These are phyloP conservation scores for Stenchaetothrips biformis DNA, from an alignment of 2,888 invertebrate genomes.

Conservation along the genomic window DNA sequence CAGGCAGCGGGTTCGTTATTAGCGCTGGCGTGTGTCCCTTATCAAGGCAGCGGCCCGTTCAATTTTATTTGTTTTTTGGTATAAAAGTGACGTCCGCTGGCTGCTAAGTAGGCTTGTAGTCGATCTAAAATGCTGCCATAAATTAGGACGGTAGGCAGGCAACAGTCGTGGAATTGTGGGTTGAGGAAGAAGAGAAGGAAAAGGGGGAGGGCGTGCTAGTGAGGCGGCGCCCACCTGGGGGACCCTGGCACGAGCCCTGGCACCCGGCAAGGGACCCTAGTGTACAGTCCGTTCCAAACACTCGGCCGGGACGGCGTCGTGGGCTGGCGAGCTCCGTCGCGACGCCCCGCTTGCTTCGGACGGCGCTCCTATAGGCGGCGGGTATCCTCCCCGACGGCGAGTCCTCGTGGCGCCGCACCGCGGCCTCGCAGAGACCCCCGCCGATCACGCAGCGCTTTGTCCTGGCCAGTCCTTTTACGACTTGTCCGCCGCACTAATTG, in stretches of 20 bases:
- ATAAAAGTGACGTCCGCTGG: conserved; percentile 12
- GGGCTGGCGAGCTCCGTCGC: no score
- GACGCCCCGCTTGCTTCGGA: no score
- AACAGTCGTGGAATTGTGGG: background rate
- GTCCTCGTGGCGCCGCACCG: no score
- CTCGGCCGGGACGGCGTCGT: no score
- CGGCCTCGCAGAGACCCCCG: no score
- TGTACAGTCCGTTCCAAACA: no score
- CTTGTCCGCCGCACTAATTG: no score
- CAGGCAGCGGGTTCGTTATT: background rate
- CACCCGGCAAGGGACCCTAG: background rate
- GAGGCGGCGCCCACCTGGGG: background rate
- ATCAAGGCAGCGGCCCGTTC: background rate
- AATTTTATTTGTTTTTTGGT: conserved; percentile 19
- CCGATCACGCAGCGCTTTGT: no score
- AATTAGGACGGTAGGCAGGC: conserved; percentile 8
- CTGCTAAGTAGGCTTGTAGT: conserved; percentile 20
- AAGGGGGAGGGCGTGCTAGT: background rate
- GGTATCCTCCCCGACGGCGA: no score
- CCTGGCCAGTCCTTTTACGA: no score
- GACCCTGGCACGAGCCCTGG: background rate
- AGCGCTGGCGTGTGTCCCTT: background rate
- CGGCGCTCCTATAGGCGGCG: no score
- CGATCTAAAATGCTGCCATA: conserved; percentile 24
- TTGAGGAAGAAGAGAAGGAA: background rate